These are phyloP conservation scores for Zosterops borbonicus DNA, from an alignment of 2,113 vertebrate species.

Conservation along the genomic window DNA sequence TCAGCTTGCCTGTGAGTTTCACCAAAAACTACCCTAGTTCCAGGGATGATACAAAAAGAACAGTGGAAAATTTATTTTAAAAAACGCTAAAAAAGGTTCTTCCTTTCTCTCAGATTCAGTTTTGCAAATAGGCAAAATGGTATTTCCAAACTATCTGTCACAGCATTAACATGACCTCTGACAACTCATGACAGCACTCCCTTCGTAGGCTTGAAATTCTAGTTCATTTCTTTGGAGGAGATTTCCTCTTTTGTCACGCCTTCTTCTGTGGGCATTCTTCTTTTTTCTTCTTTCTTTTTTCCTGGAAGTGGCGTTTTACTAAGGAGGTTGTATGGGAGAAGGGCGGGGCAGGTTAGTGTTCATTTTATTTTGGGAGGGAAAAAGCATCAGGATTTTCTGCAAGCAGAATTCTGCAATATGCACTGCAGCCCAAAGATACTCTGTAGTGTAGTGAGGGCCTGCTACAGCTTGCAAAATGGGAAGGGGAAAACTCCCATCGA, in stretches of 20 bases:
- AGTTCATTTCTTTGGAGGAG: not conserved
- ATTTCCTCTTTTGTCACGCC: not conserved
- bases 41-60: not conserved
- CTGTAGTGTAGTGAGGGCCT: not conserved
- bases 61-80: not conserved
- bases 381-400: not conserved
- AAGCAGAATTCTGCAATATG: not conserved
- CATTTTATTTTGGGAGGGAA: not conserved
- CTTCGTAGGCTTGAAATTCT: not conserved
- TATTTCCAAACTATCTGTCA: not conserved
- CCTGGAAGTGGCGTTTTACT: not conserved
- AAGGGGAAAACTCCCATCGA: not conserved
- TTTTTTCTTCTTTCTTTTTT: not conserved
- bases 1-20: not conserved
- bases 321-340: not conserved
- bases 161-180: not conserved
- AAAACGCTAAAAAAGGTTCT: not conserved
- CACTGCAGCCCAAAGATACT: not conserved
- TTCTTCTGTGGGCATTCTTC: not conserved
- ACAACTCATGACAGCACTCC: not conserved
- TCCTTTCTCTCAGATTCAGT: not conserved
- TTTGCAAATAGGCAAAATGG: not conserved
- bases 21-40: not conserved
- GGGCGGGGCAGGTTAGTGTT: not conserved
- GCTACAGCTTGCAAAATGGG: not conserved